Conservation (phyloP, 2,113 vertebrate genomes). For the Heloderma charlesbogerti region DNA sequence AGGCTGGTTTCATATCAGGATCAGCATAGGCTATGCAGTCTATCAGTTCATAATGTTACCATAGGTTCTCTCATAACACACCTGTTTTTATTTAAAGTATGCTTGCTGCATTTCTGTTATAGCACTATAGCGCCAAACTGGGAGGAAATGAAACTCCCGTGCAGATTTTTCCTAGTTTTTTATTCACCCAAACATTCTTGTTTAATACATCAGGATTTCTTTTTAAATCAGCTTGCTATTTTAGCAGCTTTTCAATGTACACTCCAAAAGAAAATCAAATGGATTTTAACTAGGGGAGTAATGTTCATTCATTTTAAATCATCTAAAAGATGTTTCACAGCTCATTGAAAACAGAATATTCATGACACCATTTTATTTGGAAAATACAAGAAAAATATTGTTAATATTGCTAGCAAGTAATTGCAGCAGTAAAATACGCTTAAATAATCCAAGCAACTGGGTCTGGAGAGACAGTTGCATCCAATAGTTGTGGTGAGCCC, state of each 20-base stretch:
- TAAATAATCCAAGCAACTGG: constrained; percentile 68
- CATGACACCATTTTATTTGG: constrained; percentile 46
- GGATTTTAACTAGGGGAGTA: constrained; percentile 20
- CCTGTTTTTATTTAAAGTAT: background rate
- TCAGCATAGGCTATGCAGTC: background rate
- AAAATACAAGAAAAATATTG: constrained; percentile 48
- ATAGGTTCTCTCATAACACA: background rate
- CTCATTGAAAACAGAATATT: constrained; percentile 49
- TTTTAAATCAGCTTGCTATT: background rate
- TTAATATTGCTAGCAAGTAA: constrained; percentile 64
- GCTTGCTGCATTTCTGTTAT: background rate
- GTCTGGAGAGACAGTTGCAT: constrained; percentile 80
- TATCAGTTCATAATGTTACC: background rate
- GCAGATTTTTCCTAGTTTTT: background rate
- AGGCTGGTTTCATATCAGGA: background rate
- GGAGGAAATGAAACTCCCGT: background rate
- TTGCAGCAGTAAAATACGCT: constrained; percentile 64
- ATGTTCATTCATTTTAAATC: constrained; percentile 12
- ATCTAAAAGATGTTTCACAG: constrained; percentile 32
- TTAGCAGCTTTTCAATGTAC: constrained; percentile 16
- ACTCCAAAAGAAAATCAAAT: constrained; percentile 5
- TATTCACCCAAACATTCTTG: background rate
- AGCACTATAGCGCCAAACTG: background rate
- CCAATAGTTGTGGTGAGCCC: constrained; percentile 75
- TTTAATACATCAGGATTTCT: background rate